Conservation (phyloP, 2,113 vertebrate genomes). For the Anas platyrhynchos region DNA sequence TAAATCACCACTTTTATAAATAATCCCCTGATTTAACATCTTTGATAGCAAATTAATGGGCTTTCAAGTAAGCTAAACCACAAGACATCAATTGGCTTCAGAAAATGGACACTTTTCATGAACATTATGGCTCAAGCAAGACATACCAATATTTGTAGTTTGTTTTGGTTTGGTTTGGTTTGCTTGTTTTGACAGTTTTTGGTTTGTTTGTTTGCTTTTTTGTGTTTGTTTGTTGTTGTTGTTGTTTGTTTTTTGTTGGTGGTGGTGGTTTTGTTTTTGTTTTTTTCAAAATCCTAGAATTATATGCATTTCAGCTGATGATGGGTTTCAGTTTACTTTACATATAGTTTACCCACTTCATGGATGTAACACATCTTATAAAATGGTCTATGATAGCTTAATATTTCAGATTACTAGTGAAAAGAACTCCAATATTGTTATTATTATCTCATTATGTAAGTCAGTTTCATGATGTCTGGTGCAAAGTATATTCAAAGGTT, state of each 20-base stretch:
- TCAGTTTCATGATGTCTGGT: neutral
- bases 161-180: neutral
- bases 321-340: neutral
- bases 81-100: neutral
- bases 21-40: neutral
- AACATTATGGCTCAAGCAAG: neutral
- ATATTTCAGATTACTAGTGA: neutral
- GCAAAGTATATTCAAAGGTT: neutral
- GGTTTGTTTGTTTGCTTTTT: neutral
- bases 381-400: neutral
- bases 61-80: neutral
- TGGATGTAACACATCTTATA: neutral
- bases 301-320: neutral
- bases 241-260: neutral
- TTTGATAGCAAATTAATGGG: neutral
- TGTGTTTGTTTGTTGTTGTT: no score
- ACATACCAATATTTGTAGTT: neutral
- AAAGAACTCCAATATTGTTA: neutral
- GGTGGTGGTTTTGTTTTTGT: neutral
- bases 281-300: neutral
- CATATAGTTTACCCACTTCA: neutral
- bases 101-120: neutral
- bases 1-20: neutral
- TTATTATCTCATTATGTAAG: neutral
- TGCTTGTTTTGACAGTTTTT: neutral